Evolutionary conservation across 2,888 invertebrate genomes (phyloP).

Genomic region (Tetranychus piercei): DNA sequence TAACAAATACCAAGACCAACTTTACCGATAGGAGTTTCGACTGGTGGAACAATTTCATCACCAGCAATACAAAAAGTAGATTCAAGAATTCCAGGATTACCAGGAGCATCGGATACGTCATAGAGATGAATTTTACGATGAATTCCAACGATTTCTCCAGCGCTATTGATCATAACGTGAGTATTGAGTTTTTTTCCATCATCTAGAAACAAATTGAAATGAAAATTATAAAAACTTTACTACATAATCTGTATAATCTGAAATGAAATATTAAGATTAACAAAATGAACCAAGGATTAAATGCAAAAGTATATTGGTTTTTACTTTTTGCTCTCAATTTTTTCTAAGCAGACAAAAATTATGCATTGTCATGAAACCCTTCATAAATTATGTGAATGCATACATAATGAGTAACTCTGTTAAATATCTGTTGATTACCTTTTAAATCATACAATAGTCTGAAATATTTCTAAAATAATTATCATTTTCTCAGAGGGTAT

Average conservation of each 20-base stretch:
- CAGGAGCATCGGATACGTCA: constrained; percentile 70
- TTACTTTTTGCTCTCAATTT: constrained; percentile 62
- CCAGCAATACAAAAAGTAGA: constrained; percentile 61
- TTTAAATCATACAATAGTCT: too few species aligned
- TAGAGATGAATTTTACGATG: constrained; percentile 85
- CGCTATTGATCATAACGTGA: constrained; percentile 60
- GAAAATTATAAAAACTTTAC: constrained; percentile 52
- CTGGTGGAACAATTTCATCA: constrained; percentile 48
- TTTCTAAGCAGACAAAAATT: too few species aligned
- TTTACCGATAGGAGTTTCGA: constrained; percentile 59
- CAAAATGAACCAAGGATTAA: too few species aligned
- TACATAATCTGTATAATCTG: too few species aligned
- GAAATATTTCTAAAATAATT: too few species aligned
- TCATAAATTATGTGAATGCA: too few species aligned
- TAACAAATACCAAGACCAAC: constrained; percentile 65
- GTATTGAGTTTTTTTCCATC: constrained; percentile 50
- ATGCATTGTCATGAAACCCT: too few species aligned
- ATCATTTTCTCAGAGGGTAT: too few species aligned
- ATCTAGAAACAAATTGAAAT: constrained; percentile 22
- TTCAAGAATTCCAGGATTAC: constrained; percentile 60
- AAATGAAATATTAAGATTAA: too few species aligned
- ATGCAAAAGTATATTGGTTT: too few species aligned
- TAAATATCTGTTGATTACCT: too few species aligned
- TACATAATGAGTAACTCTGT: too few species aligned
- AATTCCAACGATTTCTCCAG: constrained; percentile 51